Evolutionary conservation across 2,888 invertebrate genomes (phyloP).

Genomic region (Notocelia uddmanniana): DNA sequence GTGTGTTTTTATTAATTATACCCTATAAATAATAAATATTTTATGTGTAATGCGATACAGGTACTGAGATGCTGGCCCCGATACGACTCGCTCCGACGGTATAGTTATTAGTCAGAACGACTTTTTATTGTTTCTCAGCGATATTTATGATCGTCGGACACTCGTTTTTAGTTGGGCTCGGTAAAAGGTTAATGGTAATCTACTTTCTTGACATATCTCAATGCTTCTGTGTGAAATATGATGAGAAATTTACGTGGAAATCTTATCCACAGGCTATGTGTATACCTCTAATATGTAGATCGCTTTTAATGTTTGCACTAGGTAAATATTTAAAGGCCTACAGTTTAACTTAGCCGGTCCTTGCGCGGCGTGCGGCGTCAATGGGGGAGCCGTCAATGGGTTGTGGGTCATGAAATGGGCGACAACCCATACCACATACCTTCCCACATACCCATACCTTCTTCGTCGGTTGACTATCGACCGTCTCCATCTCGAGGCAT

Average conservation of each 20-base stretch:
- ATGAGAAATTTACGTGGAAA: constrained; percentile 11
- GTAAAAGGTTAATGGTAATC: constrained; percentile 56
- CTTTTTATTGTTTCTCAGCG: constrained; percentile 76
- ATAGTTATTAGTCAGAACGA: constrained; percentile 76
- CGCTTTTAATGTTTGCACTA: background rate
- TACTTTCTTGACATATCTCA: constrained; percentile 38
- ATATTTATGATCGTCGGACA: constrained; percentile 67
- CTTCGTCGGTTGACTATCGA: too few species aligned
- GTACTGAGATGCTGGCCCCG: constrained; percentile 71
- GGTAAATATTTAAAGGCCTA: background rate
- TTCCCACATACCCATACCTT: too few species aligned
- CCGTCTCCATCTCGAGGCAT: too few species aligned
- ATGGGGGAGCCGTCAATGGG: too few species aligned
- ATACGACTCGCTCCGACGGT: constrained; percentile 70
- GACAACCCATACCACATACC: too few species aligned
- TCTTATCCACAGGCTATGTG: background rate
- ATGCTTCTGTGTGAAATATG: constrained; percentile 16
- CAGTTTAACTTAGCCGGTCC: too few species aligned
- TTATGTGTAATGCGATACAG: constrained; percentile 84
- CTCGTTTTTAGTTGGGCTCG: constrained; percentile 53
- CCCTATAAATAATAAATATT: constrained; percentile 85
- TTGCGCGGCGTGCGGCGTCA: too few species aligned
- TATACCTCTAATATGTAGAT: background rate
- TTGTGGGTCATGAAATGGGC: too few species aligned
- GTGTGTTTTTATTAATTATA: constrained; percentile 85